A percentile compares a stretch with the other conserved stretches of the same genome.
These are phyloP conservation scores for Thaumetopoea pityocampa DNA, from an alignment of 1,140 invertebrate genomes.

Conservation along the genomic window DNA sequence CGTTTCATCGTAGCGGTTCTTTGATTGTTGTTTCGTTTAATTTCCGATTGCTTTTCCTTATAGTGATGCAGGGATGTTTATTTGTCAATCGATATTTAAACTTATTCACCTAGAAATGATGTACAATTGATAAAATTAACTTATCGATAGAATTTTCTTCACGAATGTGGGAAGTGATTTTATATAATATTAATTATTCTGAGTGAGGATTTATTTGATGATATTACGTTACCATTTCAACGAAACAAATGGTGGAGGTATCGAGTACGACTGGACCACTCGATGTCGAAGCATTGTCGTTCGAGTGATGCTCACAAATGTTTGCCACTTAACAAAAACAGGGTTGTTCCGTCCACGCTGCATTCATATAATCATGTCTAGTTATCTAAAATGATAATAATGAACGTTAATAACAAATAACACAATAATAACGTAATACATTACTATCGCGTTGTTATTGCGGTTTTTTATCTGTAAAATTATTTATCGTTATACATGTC, in stretches of 20 bases:
- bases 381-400: neutral
- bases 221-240: neutral
- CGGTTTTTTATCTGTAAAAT: slow-evolving; percentile 28
- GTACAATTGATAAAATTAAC: no score
- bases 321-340: slow-evolving; percentile 59
- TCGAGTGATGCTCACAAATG: slow-evolving; percentile 58
- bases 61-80: slow-evolving; percentile 4
- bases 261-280: slow-evolving; percentile 29
- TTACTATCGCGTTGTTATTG: slow-evolving; percentile 14
- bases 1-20: slow-evolving; percentile 6
- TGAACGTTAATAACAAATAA: neutral
- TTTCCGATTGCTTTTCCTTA: slow-evolving; percentile 4
- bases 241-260: slow-evolving; percentile 33
- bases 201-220: neutral
- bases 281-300: slow-evolving; percentile 48
- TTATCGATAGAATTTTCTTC: no score
- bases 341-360: slow-evolving; percentile 21
- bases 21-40: neutral
- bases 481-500: slow-evolving; percentile 35
- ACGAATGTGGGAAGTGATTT: slow-evolving; percentile 3
- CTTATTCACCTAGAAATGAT: no score
- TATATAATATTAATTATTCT: neutral
- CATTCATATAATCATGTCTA: slow-evolving; percentile 14
- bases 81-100: slow-evolving; percentile 8
- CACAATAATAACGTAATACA: neutral